Percentiles rank a stretch among this genome's conserved stretches.
phyloP scores from a whole-genome alignment of 2,888 invertebrate genomes.

The Oscheius sp. region DNA sequence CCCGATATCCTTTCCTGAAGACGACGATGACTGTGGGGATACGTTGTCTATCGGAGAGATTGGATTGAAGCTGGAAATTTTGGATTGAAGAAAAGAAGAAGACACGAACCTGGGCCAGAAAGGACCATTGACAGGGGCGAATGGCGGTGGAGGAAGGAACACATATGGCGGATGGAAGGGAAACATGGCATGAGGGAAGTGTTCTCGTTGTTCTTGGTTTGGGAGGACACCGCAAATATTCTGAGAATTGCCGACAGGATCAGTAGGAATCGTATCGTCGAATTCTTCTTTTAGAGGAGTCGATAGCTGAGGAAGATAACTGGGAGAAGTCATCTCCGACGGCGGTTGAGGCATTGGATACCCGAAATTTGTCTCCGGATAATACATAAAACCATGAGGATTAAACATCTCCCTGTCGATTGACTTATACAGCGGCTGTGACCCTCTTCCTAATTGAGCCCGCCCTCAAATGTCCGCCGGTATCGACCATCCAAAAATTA shows the following conservation, averaged over 20 bases:
- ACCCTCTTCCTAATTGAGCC: too few species aligned
- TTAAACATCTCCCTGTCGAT: too few species aligned
- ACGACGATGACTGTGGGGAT: not conserved
- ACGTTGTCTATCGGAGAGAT: not conserved
- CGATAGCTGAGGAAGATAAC: not conserved
- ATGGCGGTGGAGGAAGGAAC: not conserved
- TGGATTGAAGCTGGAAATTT: not conserved
- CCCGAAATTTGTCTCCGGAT: too few species aligned
- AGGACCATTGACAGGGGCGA: not conserved
- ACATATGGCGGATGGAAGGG: not conserved
- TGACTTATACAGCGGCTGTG: too few species aligned
- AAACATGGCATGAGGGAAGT: not conserved
- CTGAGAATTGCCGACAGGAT: not conserved
- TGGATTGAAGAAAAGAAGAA: not conserved
- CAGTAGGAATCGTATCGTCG: conserved; percentile 10
- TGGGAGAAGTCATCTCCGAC: not conserved
- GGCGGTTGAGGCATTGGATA: not conserved
- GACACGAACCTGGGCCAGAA: too few species aligned
- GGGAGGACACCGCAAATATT: not conserved
- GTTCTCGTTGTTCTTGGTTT: not conserved
- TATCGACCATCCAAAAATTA: too few species aligned
- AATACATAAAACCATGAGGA: too few species aligned
- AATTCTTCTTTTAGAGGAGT: not conserved
- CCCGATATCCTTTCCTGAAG: not conserved
- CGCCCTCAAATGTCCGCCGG: too few species aligned